Conservation (phyloP, 2,888 invertebrate species). For the Parnassius apollo region DNA sequence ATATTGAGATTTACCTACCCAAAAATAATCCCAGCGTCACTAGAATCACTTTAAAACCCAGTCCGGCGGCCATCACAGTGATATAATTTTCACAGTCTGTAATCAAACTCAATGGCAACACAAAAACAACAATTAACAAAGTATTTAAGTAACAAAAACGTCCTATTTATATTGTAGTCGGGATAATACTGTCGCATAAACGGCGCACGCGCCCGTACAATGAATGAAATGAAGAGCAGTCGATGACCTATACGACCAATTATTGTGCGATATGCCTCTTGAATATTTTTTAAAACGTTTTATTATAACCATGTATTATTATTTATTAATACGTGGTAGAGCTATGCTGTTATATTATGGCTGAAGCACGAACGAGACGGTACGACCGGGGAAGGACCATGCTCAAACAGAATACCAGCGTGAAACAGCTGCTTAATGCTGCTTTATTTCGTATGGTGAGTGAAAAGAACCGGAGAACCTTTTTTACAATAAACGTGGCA, state of each 20-base stretch:
- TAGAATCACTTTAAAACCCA: constrained; percentile 31
- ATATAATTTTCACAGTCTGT: constrained; percentile 35
- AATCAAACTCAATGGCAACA: constrained; percentile 33
- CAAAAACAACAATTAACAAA: constrained; percentile 29
- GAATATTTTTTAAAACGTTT: no score
- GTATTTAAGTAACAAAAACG: constrained; percentile 31
- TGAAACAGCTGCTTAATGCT: no score
- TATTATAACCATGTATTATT: no score
- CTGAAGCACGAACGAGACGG: no score
- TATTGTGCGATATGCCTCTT: not conserved
- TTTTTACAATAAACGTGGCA: no score
- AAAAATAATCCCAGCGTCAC: constrained; percentile 34
- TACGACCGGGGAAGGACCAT: no score
- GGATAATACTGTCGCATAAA: constrained; percentile 35
- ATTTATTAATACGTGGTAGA: no score
- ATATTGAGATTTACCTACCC: constrained; percentile 32
- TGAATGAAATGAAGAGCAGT: not conserved
- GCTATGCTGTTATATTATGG: no score
- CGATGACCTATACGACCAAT: not conserved
- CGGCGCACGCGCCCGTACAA: constrained; percentile 35
- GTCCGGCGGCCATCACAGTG: constrained; percentile 31
- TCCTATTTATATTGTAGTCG: constrained; percentile 32
- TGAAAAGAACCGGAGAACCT: no score
- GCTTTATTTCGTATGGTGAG: no score
- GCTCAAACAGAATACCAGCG: no score